These are phyloP conservation scores for Orestias chungarensis DNA, from an alignment of 2,797 vertebrate species.

Conservation along the genomic window DNA sequence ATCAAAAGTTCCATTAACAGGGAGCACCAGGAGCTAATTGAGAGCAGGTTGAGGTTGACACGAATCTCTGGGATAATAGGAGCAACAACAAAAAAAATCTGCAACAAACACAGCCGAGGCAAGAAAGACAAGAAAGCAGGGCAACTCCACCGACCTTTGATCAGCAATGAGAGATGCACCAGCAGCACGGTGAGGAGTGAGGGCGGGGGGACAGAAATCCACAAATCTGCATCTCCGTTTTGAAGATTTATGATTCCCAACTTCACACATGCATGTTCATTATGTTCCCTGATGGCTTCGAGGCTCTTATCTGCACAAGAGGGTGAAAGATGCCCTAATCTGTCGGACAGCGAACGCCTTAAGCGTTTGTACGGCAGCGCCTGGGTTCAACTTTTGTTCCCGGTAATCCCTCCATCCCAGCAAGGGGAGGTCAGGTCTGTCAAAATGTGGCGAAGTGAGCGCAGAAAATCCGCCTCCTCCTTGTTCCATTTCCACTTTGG, in stretches of 20 bases:
- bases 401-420: slow-evolving; percentile 75
- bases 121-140: slow-evolving; percentile 81
- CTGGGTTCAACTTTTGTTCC: slow-evolving; percentile 78
- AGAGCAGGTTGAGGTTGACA: slow-evolving; percentile 59
- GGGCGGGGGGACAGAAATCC: slow-evolving; percentile 5
- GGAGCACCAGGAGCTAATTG: slow-evolving; percentile 75
- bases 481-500: slow-evolving; percentile 39
- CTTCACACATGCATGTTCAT: slow-evolving; percentile 66
- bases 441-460: slow-evolving; percentile 70
- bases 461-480: slow-evolving; percentile 23
- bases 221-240: slow-evolving; percentile 59
- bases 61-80: slow-evolving; percentile 61
- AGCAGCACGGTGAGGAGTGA: slow-evolving; percentile 12
- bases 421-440: slow-evolving; percentile 82
- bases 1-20: slow-evolving; percentile 81
- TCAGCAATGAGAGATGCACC: slow-evolving; percentile 39
- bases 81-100: slow-evolving; percentile 23
- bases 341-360: slow-evolving; percentile 73
- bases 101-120: slow-evolving; percentile 38
- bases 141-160: slow-evolving; percentile 79
- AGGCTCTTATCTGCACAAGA: slow-evolving; percentile 71
- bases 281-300: slow-evolving; percentile 65
- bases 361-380: slow-evolving; percentile 68
- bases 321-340: slow-evolving; percentile 79
- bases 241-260: slow-evolving; percentile 62